Conservation (phyloP, 2,888 invertebrate species). For the Biston stratarius region DNA sequence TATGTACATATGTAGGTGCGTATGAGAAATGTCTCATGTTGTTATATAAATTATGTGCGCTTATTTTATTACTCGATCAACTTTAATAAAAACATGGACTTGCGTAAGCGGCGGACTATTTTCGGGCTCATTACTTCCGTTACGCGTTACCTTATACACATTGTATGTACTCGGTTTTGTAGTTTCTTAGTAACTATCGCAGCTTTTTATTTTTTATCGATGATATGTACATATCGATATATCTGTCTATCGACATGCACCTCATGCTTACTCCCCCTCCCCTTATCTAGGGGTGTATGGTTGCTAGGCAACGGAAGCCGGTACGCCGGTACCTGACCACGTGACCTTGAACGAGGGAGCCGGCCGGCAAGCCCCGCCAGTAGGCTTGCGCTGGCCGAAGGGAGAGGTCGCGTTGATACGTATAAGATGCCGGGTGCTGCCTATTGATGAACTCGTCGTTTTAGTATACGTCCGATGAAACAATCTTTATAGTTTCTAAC, state of each 20-base stretch:
- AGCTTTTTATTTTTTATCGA: neutral
- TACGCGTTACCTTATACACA: no score
- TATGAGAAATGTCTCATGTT: no score
- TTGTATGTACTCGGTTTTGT: no score
- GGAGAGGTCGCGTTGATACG: neutral
- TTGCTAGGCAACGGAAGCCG: conserved; percentile 66
- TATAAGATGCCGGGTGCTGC: neutral
- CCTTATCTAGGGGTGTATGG: conserved; percentile 44
- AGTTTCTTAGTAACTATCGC: no score
- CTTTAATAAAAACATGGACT: no score
- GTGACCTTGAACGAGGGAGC: conserved; percentile 24
- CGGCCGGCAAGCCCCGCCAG: conserved; percentile 10
- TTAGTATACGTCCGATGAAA: no score
- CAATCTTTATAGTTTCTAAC: no score
- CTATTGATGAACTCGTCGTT: neutral
- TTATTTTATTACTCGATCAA: no score
- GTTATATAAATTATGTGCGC: no score
- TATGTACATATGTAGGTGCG: no score
- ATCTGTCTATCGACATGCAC: conserved; percentile 46
- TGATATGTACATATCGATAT: neutral
- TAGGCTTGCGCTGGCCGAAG: conserved; percentile 25
- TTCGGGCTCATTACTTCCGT: no score
- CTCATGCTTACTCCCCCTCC: conserved; percentile 48
- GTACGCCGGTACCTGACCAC: conserved; percentile 57
- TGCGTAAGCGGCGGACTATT: no score